A percentile compares a stretch with the other conserved stretches of the same genome.
Conservation (phyloP, 1,140 invertebrate genomes). For the Drosophila bocqueti region DNA sequence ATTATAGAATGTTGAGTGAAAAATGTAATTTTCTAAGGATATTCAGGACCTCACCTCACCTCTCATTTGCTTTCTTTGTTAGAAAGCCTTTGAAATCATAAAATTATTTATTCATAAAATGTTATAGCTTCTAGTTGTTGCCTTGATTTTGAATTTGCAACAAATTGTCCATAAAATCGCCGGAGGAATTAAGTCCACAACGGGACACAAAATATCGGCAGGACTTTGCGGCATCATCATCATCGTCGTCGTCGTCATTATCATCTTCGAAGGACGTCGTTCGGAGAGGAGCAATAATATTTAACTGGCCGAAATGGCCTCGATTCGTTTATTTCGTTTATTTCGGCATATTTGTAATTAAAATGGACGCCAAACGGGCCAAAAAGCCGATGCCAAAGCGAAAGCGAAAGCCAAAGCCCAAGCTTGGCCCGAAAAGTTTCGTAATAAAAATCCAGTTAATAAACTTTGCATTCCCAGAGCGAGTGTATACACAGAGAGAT, state of each 20-base stretch:
- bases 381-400: background rate
- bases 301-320: conserved; percentile 13
- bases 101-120: background rate
- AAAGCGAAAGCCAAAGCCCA: conserved; percentile 2
- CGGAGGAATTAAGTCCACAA: background rate
- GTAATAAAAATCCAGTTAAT: conserved; percentile 71
- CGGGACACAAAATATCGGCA: background rate
- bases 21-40: background rate
- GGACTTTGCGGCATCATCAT: background rate
- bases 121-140: background rate
- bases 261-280: background rate
- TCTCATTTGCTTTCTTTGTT: background rate
- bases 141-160: background rate
- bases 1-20: background rate
- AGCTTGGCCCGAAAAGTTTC: conserved; percentile 44
- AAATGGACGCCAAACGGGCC: conserved; percentile 45
- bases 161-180: conserved; percentile 6
- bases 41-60: too few relatives aligned
- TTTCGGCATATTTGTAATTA: conserved; percentile 59
- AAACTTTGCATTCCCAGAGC: conserved; percentile 42
- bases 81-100: background rate
- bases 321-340: conserved; percentile 21
- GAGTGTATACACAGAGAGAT: conserved; percentile 17
- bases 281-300: conserved; percentile 7
- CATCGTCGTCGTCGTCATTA: background rate